phyloP scores from a whole-genome alignment of 2,888 invertebrate species.

The Parnassius mnemosyne region DNA sequence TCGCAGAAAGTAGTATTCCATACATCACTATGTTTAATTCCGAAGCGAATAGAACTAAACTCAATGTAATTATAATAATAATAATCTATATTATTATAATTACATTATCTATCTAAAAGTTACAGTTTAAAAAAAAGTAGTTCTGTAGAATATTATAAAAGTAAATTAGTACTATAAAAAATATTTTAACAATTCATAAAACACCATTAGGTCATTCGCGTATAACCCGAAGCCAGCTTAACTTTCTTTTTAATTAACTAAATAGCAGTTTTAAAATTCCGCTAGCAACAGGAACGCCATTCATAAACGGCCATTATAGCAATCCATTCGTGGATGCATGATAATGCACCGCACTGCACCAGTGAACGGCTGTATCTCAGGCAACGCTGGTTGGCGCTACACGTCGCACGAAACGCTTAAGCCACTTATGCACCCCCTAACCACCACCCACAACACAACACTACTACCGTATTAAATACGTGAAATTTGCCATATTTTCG shows the following conservation, averaged over 20 bases:
- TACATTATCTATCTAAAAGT: too few relatives aligned
- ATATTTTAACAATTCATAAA: not conserved
- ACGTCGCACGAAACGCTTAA: constrained; percentile 17
- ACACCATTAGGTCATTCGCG: constrained; percentile 11
- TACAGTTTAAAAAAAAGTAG: too few relatives aligned
- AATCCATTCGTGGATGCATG: constrained; percentile 22
- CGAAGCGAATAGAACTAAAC: too few relatives aligned
- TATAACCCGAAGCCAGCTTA: constrained; percentile 7
- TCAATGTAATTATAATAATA: too few relatives aligned
- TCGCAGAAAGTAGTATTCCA: too few relatives aligned
- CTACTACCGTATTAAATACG: constrained; percentile 5
- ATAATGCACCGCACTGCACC: constrained; percentile 19
- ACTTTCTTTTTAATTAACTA: constrained; percentile 23
- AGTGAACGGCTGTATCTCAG: constrained; percentile 9
- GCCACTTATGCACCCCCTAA: constrained; percentile 20
- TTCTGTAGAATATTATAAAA: too few relatives aligned
- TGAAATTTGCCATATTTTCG: constrained; percentile 19
- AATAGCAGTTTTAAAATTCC: constrained; percentile 24
- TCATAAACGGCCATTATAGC: constrained; percentile 22
- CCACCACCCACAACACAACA: constrained; percentile 8
- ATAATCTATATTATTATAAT: too few relatives aligned
- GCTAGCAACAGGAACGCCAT: constrained; percentile 22
- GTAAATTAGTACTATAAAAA: too few relatives aligned
- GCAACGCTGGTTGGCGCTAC: not conserved
- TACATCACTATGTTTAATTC: too few relatives aligned